phyloP scores from a whole-genome alignment of 2,113 vertebrate genomes.

The Periophthalmus modestus region DNA sequence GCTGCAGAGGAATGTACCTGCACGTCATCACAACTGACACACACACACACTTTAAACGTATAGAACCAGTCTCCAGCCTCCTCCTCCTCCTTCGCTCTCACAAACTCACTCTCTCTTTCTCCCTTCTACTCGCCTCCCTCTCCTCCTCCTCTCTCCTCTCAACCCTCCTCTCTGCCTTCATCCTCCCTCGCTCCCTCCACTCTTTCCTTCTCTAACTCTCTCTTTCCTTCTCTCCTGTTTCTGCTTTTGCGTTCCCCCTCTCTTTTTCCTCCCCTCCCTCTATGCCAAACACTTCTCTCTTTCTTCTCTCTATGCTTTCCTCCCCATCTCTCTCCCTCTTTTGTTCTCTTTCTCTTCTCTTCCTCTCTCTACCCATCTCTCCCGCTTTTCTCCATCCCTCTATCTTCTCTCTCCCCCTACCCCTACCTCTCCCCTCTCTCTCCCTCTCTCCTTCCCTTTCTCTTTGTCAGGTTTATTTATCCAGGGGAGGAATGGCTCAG shows the following conservation, averaged over 20 bases:
- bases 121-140: too few relatives aligned
- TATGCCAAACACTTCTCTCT: not conserved
- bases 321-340: too few relatives aligned
- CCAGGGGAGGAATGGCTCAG: constrained; percentile 55
- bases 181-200: too few relatives aligned
- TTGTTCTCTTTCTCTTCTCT: too few relatives aligned
- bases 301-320: not conserved
- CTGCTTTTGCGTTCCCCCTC: not conserved
- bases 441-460: not conserved
- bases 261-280: not conserved
- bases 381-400: not conserved
- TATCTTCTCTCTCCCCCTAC: too few relatives aligned
- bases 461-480: constrained; percentile 66
- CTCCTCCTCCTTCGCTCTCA: too few relatives aligned
- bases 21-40: constrained; percentile 56
- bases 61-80: constrained; percentile 10
- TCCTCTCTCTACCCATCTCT: not conserved
- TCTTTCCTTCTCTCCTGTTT: too few relatives aligned
- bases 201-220: not conserved
- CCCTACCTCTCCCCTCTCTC: not conserved
- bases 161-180: not conserved
- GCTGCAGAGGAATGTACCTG: constrained; percentile 63
- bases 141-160: too few relatives aligned
- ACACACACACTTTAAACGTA: constrained; percentile 1
- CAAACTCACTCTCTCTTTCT: too few relatives aligned